Evolutionary conservation across 2,888 invertebrate genomes (phyloP).

Genomic region (Neoitamus cyanurus): DNA sequence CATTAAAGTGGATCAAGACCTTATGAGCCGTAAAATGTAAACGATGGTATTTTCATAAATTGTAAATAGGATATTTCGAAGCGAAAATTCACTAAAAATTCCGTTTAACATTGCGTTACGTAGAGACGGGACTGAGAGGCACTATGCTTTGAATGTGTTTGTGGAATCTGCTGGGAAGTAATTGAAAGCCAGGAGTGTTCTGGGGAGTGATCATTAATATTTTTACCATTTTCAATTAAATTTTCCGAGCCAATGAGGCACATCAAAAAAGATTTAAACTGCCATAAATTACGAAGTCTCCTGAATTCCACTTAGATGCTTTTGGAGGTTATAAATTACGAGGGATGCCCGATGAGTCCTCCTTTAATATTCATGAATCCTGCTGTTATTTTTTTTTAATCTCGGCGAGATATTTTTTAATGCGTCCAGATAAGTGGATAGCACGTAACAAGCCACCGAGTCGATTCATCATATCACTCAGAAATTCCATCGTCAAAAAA

Average conservation of each 20-base stretch:
- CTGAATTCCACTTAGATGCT: background rate
- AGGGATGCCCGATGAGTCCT: background rate
- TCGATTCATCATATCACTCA: conserved; percentile 28
- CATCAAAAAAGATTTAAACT: conserved; percentile 1
- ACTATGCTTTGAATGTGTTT: too few relatives aligned
- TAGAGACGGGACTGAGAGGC: too few relatives aligned
- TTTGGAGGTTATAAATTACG: background rate
- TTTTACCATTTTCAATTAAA: background rate
- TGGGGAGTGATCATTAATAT: background rate
- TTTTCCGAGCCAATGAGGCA: background rate
- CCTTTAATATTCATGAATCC: background rate
- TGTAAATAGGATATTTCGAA: too few relatives aligned
- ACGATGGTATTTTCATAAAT: too few relatives aligned
- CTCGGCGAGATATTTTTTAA: background rate
- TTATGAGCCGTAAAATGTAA: too few relatives aligned
- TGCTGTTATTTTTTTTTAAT: background rate
- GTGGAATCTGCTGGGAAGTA: background rate
- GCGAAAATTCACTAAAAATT: too few relatives aligned
- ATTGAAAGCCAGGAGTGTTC: background rate
- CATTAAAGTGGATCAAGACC: too few relatives aligned
- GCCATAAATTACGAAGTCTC: background rate
- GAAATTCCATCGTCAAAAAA: conserved; percentile 25
- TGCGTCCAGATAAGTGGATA: background rate
- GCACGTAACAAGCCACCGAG: background rate
- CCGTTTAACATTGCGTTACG: too few relatives aligned